Conservation (phyloP, 2,113 vertebrate genomes). For the Nicator chloris region DNA sequence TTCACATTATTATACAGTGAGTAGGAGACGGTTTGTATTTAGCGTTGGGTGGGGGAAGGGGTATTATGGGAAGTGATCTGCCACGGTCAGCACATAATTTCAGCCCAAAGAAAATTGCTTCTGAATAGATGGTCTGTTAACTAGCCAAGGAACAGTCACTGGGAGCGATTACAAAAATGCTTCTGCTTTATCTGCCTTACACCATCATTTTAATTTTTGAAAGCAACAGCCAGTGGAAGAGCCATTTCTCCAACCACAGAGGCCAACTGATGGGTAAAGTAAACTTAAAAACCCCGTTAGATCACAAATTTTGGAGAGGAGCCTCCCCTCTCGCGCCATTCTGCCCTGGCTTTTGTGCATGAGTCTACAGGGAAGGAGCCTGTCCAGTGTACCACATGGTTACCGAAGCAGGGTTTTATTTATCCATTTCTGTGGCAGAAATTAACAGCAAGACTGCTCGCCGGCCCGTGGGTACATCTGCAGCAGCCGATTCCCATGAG, state of each 20-base stretch:
- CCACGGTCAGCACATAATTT: constrained; percentile 81
- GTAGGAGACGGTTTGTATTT: constrained; percentile 78
- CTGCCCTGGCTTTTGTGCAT: not conserved
- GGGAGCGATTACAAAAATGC: constrained; percentile 65
- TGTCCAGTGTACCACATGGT: not conserved
- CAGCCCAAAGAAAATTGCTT: constrained; percentile 80
- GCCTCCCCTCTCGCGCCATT: not conserved
- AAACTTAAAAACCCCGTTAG: not conserved
- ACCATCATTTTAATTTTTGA: constrained; percentile 57
- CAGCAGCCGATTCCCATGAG: not conserved
- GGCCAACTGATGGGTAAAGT: constrained; percentile 30
- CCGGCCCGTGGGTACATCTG: not conserved
- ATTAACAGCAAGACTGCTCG: not conserved
- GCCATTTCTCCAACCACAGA: constrained; percentile 14
- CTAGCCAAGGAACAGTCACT: constrained; percentile 72
- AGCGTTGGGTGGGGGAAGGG: constrained; percentile 75
- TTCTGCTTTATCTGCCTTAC: constrained; percentile 68
- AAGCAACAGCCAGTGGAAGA: constrained; percentile 19
- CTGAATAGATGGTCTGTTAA: constrained; percentile 79
- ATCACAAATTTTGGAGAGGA: not conserved
- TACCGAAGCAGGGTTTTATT: not conserved
- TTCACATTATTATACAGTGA: constrained; percentile 79
- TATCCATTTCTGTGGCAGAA: not conserved
- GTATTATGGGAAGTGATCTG: constrained; percentile 78
- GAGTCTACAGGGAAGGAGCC: not conserved